phyloP scores from a whole-genome alignment of 2,797 vertebrate species.

The Sphenodon punctatus region DNA sequence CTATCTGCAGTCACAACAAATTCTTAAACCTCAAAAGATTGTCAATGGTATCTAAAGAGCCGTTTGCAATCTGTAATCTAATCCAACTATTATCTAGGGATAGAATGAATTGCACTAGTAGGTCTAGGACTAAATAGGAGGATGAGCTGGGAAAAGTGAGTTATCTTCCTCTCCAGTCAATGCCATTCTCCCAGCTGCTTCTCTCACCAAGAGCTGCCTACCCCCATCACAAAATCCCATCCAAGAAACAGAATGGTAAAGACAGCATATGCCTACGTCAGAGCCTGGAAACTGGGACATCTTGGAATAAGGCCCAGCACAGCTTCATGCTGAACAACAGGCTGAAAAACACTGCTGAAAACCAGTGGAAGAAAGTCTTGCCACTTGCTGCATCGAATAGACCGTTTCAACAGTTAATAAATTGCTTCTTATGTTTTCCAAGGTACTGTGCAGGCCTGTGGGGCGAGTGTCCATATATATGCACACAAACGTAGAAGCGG shows the following conservation, averaged over 20 bases:
- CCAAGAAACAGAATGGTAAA: not conserved
- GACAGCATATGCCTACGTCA: not conserved
- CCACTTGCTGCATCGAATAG: not conserved
- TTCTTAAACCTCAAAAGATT: not conserved
- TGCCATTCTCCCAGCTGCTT: not conserved
- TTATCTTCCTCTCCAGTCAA: not conserved
- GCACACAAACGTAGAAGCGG: not conserved
- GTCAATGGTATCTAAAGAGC: not conserved
- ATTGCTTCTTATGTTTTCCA: not conserved
- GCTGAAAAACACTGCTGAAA: not conserved
- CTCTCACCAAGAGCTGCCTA: not conserved
- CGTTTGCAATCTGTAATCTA: not conserved
- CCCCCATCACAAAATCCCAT: not conserved
- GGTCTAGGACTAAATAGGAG: too few relatives aligned
- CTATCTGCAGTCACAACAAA: not conserved
- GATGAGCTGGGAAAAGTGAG: not conserved
- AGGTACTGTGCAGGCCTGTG: too few relatives aligned
- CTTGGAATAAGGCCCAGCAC: not conserved
- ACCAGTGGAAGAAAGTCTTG: not conserved
- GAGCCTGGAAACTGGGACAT: not conserved
- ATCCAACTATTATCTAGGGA: too few relatives aligned
- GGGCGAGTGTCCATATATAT: not conserved
- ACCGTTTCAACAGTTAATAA: slow-evolving; percentile 5
- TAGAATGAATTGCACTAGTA: too few relatives aligned
- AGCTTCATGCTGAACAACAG: not conserved